phyloP scores from a whole-genome alignment of 2,888 invertebrate genomes.

The Caradrina kadenii region DNA sequence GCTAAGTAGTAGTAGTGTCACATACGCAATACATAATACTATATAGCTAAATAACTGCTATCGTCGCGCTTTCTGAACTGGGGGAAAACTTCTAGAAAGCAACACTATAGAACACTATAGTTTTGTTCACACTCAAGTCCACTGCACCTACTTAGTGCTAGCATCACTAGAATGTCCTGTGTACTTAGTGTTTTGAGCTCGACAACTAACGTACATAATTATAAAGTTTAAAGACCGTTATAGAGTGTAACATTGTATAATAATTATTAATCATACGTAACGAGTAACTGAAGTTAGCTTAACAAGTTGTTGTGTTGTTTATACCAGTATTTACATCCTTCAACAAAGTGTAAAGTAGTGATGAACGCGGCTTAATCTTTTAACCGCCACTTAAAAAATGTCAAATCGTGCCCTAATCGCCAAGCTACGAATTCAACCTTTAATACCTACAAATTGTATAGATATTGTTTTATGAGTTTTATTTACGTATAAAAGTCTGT shows the following conservation, averaged over 20 bases:
- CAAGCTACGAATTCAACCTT: too few relatives aligned
- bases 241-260: conserved; percentile 11
- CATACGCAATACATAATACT: not conserved
- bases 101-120: conserved; percentile 46
- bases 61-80: conserved; percentile 34
- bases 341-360: too few relatives aligned
- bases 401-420: too few relatives aligned
- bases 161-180: conserved; percentile 18
- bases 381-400: too few relatives aligned
- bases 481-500: too few relatives aligned
- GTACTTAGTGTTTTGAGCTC: conserved; percentile 44
- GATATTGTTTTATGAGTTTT: too few relatives aligned
- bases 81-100: conserved; percentile 41
- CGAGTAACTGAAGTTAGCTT: conserved; percentile 12
- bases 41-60: not conserved
- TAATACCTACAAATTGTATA: too few relatives aligned
- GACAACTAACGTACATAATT: conserved; percentile 18
- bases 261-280: conserved; percentile 12
- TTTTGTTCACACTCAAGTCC: conserved; percentile 41
- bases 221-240: conserved; percentile 22
- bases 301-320: not conserved
- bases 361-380: too few relatives aligned
- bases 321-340: too few relatives aligned
- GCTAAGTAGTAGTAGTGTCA: too few relatives aligned
- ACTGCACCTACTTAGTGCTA: conserved; percentile 37